A percentile compares a stretch with the other conserved stretches of the same genome.
Conservation (phyloP, 2,888 invertebrate genomes). For the Ornithoptera priamus region DNA sequence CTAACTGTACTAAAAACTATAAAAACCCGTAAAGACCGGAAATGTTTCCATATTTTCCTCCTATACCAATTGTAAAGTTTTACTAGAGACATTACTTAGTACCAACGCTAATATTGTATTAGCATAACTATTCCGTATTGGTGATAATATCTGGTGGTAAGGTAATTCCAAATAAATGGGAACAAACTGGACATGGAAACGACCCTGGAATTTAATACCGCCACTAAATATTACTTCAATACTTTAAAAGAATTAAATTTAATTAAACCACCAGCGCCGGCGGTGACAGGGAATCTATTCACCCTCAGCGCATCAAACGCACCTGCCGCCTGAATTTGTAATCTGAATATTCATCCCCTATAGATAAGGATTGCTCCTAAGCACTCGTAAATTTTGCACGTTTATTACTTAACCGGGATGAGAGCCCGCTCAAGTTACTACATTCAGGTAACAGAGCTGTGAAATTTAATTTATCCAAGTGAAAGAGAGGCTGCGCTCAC, state of each 20-base stretch:
- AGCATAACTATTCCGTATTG: too few species aligned
- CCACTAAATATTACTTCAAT: background rate
- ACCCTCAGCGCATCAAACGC: conserved; percentile 32
- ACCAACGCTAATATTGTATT: too few species aligned
- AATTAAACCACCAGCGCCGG: background rate
- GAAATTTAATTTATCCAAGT: background rate
- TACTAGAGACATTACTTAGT: too few species aligned
- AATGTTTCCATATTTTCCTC: too few species aligned
- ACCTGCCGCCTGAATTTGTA: conserved; percentile 34
- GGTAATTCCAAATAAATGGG: too few species aligned
- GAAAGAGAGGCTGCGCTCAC: background rate
- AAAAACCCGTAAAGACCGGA: background rate
- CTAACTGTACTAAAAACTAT: conserved; percentile 5
- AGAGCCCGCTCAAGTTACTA: conserved; percentile 5
- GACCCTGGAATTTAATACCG: too few species aligned
- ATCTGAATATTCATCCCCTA: conserved; percentile 36
- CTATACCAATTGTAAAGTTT: too few species aligned
- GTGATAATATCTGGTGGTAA: too few species aligned
- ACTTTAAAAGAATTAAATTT: too few species aligned
- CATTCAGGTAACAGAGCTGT: conserved; percentile 6
- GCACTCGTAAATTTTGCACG: conserved; percentile 68
- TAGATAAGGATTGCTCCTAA: conserved; percentile 65
- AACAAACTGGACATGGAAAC: too few species aligned
- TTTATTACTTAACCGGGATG: conserved; percentile 59
- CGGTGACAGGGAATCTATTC: conserved; percentile 1